Conservation (phyloP, 2,888 invertebrate species). For the Hanleya hanleyi region DNA sequence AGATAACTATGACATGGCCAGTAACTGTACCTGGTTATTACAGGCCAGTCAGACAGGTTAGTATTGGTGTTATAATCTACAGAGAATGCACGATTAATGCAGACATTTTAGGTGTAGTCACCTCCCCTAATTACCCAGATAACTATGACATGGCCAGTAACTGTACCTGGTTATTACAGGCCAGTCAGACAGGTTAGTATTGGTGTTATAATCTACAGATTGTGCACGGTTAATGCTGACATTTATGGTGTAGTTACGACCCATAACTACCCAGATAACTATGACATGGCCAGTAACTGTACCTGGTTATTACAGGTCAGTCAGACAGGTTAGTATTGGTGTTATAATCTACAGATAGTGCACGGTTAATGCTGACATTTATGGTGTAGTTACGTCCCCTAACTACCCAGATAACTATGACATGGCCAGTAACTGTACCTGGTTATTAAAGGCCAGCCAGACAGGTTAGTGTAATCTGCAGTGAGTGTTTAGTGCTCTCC, state of each 20-base stretch:
- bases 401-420: constrained; percentile 58
- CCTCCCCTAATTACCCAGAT: constrained; percentile 54
- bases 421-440: constrained; percentile 79
- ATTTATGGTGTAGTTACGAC: neutral
- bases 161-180: constrained; percentile 81
- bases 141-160: constrained; percentile 68
- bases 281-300: constrained; percentile 76
- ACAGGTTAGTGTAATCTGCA: too few species aligned
- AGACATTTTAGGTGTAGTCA: neutral
- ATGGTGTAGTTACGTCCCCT: neutral
- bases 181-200: too few species aligned
- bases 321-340: too few species aligned
- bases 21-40: constrained; percentile 82
- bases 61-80: too few species aligned
- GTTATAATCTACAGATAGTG: too few species aligned
- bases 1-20: constrained; percentile 36
- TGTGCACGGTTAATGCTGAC: neutral
- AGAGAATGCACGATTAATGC: neutral
- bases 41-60: too few species aligned
- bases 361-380: neutral
- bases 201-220: too few species aligned
- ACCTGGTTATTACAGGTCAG: constrained; percentile 79
- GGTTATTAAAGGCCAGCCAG: constrained; percentile 77
- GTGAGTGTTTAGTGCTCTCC: too few species aligned
- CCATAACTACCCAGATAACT: constrained; percentile 54